Percentiles rank a stretch among this genome's conserved stretches.
These are phyloP conservation scores for Drosophila micromelanica DNA, from an alignment of 1,140 invertebrate genomes.

Conservation along the genomic window DNA sequence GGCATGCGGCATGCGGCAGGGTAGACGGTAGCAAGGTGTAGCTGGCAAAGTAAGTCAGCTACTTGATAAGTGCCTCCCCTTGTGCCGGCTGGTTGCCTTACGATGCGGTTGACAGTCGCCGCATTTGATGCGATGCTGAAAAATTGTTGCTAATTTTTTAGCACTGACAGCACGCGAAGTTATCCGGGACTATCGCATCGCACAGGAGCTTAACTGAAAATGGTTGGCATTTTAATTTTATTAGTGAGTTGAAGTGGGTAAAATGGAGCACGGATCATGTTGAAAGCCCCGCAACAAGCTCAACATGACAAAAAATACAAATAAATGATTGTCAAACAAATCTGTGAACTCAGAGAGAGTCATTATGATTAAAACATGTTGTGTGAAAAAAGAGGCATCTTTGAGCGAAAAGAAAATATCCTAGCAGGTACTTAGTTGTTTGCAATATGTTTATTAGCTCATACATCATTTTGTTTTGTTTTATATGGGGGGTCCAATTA, in stretches of 20 bases:
- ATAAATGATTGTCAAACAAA: constrained; percentile 34
- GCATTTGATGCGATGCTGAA: constrained; percentile 76
- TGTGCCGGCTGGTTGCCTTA: constrained; percentile 22
- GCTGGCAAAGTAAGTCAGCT: constrained; percentile 64
- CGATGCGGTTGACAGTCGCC: constrained; percentile 71
- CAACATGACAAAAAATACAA: constrained; percentile 3
- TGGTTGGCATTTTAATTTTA: constrained; percentile 77
- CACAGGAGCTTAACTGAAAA: constrained; percentile 63
- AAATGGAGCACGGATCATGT: constrained; percentile 24
- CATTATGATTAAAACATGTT: constrained; percentile 2
- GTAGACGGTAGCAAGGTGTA: constrained; percentile 66
- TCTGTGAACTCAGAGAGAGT: constrained; percentile 20
- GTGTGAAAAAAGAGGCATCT: neutral
- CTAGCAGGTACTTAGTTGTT: too few species aligned
- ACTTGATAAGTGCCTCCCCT: constrained; percentile 64
- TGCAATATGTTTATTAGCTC: too few species aligned
- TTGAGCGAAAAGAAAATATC: neutral
- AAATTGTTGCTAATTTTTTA: constrained; percentile 82
- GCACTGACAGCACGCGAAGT: constrained; percentile 48
- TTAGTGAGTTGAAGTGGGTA: constrained; percentile 51
- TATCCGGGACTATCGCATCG: constrained; percentile 57
- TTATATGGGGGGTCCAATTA: too few species aligned
- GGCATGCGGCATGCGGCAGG: constrained; percentile 15
- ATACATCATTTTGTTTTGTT: too few species aligned
- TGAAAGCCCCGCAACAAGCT: constrained; percentile 46